Evolutionary conservation across 2,113 vertebrate species (phyloP), one percentile per base, ranked within the genome.

Genomic region (Chloroceryle aenea): DNA sequence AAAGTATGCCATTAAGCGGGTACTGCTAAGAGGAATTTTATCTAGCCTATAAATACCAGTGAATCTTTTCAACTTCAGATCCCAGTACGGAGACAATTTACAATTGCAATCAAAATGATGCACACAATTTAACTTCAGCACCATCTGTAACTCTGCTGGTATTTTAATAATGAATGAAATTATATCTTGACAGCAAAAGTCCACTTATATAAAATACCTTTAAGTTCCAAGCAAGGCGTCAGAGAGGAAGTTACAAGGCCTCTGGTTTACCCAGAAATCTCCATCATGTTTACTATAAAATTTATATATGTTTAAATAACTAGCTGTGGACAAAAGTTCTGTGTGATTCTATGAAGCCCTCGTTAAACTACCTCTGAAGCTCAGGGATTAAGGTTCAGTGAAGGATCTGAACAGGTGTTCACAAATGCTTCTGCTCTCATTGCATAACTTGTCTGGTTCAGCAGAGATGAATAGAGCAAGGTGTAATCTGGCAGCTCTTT

Each of bases 131-230:
- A 97, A 97, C 96, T 96, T 97, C 50, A 82, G 82, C 47, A 89
- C 94, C 90, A 97, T 97, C 87, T 96, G 90, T 97, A 97, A 95
- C 55, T 96, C 84, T 94, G 83, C 72, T 94, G 87, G 67, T 96
- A 97, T 96, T 98, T 97, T 97, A 98, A 97, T 95, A 97, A 97
- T 96, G 82, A 98, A 97, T 96, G 93, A 96, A 97, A 97, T 96
- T 91, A 95, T 89, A 88, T 77, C 56, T 89, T 95, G 61, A 79
- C 84, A 97, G 89, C 89, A 93, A 85, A 97, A 94, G 38, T 42
- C 71, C 68, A 32, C 81, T 95, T 90, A 94, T 85, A 67, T 92
- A 83, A 68, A 93, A 88, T 76, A 84, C 23, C 22, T 96, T 91
- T 69, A 90, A 87, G 48, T 93, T 73, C 72, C 55, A 86, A 91